phyloP scores from a whole-genome alignment of 2,113 vertebrate genomes.

The Lagopus leucura region DNA sequence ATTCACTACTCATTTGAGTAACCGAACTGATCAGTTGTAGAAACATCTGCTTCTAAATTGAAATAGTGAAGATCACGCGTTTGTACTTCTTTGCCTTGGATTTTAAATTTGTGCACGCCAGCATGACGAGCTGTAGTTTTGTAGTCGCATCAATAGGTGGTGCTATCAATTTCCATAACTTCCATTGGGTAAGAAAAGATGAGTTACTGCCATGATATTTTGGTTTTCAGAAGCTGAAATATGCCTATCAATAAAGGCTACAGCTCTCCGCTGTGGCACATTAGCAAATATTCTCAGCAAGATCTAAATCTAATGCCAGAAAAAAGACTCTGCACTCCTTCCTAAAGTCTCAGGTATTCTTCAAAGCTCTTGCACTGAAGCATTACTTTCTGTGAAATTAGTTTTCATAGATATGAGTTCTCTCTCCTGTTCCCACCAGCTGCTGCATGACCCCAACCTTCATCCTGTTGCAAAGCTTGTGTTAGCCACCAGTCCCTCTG shows the following conservation, averaged over 20 bases:
- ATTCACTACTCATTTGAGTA: neutral
- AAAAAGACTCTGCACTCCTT: neutral
- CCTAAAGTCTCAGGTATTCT: slow-evolving; percentile 12
- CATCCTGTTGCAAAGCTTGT: neutral
- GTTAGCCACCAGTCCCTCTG: neutral
- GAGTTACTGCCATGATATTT: rapidly evolving
- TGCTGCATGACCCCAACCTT: slow-evolving; percentile 49
- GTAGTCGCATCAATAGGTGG: slow-evolving; percentile 30
- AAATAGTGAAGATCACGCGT: neutral
- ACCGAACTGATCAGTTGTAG: neutral
- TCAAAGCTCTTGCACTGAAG: slow-evolving; percentile 41
- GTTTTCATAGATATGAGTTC: slow-evolving; percentile 39
- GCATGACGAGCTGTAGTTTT: neutral
- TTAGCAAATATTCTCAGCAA: neutral
- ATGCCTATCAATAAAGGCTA: neutral
- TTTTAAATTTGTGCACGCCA: neutral
- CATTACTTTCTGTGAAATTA: neutral
- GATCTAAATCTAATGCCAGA: neutral
- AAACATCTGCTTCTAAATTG: neutral
- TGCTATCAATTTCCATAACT: slow-evolving; percentile 24
- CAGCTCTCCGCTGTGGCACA: neutral
- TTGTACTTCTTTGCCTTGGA: neutral
- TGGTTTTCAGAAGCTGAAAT: neutral
- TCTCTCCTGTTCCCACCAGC: neutral
- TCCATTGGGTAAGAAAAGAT: neutral